A percentile compares a stretch with the other conserved stretches of the same genome.
Conservation (phyloP, 1,140 invertebrate species). For the Homalodisca vitripennis region DNA sequence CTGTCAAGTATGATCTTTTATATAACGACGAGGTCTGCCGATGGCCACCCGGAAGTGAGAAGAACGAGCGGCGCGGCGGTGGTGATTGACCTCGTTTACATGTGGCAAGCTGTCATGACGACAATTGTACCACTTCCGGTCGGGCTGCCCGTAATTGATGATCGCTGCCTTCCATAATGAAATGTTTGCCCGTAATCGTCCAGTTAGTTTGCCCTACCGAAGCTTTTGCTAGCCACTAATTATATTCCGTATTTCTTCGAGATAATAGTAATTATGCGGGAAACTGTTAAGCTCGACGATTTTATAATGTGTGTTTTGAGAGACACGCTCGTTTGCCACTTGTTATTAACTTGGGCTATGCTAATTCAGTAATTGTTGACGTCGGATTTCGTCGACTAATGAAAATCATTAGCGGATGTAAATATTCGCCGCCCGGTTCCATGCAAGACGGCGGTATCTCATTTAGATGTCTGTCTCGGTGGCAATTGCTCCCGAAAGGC, state of each 20-base stretch:
- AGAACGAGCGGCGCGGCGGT: no score
- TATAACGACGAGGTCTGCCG: no score
- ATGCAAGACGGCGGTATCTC: background rate
- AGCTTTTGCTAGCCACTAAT: background rate
- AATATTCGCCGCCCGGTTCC: background rate
- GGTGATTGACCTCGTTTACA: background rate
- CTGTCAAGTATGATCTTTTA: no score
- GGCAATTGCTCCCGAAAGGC: no score
- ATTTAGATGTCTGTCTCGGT: background rate
- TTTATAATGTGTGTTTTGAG: constrained; percentile 18
- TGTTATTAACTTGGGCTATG: constrained; percentile 14
- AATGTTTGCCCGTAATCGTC: background rate
- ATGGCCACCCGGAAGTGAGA: no score
- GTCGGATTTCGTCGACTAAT: background rate
- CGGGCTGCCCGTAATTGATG: no score
- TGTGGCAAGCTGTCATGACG: background rate
- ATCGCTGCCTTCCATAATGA: no score
- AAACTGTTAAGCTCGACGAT: constrained; percentile 11
- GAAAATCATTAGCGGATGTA: constrained; percentile 14
- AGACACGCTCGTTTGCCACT: background rate
- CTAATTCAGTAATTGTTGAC: constrained; percentile 12
- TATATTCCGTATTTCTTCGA: background rate
- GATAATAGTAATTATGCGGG: constrained; percentile 16
- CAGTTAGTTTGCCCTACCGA: background rate
- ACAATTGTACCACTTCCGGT: constrained; percentile 5